Base-by-base conservation (phyloP, 2,888 invertebrate genomes). In the Ferdinandea cuprea region DNA sequence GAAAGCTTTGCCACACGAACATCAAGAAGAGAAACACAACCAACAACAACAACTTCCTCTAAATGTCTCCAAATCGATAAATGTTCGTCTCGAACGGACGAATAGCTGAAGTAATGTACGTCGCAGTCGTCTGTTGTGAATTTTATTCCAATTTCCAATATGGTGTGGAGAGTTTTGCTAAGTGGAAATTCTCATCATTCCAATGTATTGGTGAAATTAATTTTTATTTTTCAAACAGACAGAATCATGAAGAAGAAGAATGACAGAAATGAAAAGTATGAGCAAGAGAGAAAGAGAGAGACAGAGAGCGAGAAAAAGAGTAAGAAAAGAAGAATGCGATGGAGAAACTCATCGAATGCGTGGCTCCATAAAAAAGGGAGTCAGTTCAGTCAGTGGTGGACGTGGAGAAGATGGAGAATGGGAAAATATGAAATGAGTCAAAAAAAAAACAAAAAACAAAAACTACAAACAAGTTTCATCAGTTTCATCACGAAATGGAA, bases 31-130 rank as follows among this genome's bases (percentile, higher is more conserved):
- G 11, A 44, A 4, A 21, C 19, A 19, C 44, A 17, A 9, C 17
- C 3, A 7, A 28, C 73, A 73, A 69, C 54, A 58, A 81, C 65
- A 71, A 65, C 63, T 74, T 0, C 0, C 17, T 17, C 9, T 0
- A 35, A 81, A 76, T 66, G 42, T 77, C 66, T 72, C 59, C 81
- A 72, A 83, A 83, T 83, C 77, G 72, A 77, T 83, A 77, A 77
- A 21, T 32, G 56, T 37, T 77, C 81, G 77, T 59, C 17, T 25
- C 30, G 21, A 32, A n/a, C n/a, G 42, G 52, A 50, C 13, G 32
- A 25, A 28, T 15, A 66, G 11, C 66, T 68, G 76, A 68, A 72
- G 35, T 35, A n/a, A n/a, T n/a, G n/a, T 46, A 15, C 19, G 9
- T 52, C 17, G 63, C 19, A 37, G n/a, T 9, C 8, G n/a, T n/a